phyloP scores from a whole-genome alignment of 2,113 vertebrate species.

The Rhizomys pruinosus region DNA sequence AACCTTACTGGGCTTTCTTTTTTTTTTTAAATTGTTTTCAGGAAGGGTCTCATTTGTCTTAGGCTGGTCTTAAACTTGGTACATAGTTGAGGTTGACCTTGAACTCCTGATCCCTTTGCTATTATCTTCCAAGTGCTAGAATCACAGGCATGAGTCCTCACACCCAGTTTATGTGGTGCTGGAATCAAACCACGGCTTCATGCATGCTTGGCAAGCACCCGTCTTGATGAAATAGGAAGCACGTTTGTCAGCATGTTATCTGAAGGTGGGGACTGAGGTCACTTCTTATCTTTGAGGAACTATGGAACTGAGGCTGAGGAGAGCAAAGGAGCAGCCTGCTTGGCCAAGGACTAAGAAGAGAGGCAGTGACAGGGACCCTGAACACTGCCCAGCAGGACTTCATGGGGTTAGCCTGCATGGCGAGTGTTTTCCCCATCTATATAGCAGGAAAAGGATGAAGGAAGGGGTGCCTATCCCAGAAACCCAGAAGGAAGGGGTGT shows the following conservation, averaged over 20 bases:
- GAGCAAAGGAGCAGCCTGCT: not conserved
- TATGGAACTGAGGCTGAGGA: not conserved
- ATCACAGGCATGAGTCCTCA: not conserved
- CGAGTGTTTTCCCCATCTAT: not conserved
- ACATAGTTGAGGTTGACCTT: too few relatives aligned
- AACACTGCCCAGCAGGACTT: not conserved
- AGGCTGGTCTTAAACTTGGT: not conserved
- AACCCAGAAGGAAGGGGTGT: not conserved
- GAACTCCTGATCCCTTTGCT: too few relatives aligned
- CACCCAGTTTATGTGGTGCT: not conserved
- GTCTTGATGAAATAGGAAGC: constrained; percentile 43
- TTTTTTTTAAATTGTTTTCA: too few relatives aligned
- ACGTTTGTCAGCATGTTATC: not conserved
- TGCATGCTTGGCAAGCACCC: not conserved
- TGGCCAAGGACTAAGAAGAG: not conserved
- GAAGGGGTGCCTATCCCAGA: not conserved
- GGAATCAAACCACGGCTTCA: not conserved
- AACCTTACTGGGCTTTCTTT: too few relatives aligned
- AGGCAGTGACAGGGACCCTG: not conserved
- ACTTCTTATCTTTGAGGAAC: not conserved
- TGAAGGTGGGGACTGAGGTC: not conserved
- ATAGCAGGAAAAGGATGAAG: not conserved
- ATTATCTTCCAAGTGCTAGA: not conserved
- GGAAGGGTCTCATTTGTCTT: not conserved
- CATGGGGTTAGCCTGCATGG: not conserved